Base-by-base conservation (phyloP, 2,113 vertebrate genomes). In the Engraulis encrasicolus region DNA sequence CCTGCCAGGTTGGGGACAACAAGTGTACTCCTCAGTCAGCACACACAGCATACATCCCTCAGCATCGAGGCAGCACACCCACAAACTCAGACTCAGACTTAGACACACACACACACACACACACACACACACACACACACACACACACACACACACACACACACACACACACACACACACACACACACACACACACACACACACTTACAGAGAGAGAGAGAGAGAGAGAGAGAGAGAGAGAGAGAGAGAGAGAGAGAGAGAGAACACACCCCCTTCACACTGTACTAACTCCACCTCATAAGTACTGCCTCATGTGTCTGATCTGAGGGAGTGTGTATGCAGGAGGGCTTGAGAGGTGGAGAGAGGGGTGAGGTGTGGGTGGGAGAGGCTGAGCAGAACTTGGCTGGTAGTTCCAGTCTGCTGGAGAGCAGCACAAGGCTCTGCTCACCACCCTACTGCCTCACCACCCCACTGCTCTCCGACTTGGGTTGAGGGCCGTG, bases 311-410 rank as follows among this genome's bases (percentile, higher is more conserved):
- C n/a, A 20, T 1, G 23, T 1, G 0, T 23, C 4, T 14, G 23
- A 6, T 66, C 58, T 66, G 58, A 1, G 3, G 12, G 9, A 27
- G 58, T 23, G 6, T 14, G 23, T 27, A 7, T 66, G 9, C 9
- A 40, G 23, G 78, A 45, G 38, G n/a, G 40, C 81, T 6, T 49
- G 37, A 85, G 85, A 89, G 48, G 23, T 23, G 50, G 17, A 54
- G 27, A 20, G 7, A 11, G n/a, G 27, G 58, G 12, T 0, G 23
- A 9, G 23, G 17, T 14, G 50, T 18, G 79, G 12, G 85, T 19
- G 54, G 54, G 20, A 23, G 54, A 6, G 20, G n/a, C 23, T 2
- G 9, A 31, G 31, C 23, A 14, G n/a, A n/a, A n/a, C n/a, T n/a
- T n/a, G n/a, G n/a, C 23, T 66, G 58, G n/a, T 66, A 66, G 12